These are phyloP conservation scores for Drosophila vallismaia DNA, from an alignment of 2,888 invertebrate genomes.

Conservation along the genomic window DNA sequence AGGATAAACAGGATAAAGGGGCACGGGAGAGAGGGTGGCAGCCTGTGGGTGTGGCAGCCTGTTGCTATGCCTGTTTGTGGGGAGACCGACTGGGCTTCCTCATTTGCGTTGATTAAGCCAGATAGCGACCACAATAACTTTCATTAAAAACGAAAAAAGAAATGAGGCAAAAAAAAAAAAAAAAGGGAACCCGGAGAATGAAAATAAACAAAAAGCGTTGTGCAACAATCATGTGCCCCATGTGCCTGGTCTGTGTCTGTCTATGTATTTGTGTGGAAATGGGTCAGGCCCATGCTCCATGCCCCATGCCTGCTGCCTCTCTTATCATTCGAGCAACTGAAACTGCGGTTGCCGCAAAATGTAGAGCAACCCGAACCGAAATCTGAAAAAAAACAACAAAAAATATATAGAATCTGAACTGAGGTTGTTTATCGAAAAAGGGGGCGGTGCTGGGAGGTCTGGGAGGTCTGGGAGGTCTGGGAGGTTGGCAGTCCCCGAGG, in stretches of 20 bases:
- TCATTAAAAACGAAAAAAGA: slow-evolving; percentile 41
- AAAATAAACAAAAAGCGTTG: slow-evolving; percentile 31
- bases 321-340: slow-evolving; percentile 30
- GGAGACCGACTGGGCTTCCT: slow-evolving; percentile 41
- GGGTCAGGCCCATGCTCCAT: slow-evolving; percentile 40
- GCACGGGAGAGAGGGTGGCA: no score
- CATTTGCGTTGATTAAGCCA: slow-evolving; percentile 68
- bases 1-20: no score
- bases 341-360: slow-evolving; percentile 1
- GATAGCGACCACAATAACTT: slow-evolving; percentile 64
- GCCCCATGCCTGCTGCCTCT: slow-evolving; percentile 15
- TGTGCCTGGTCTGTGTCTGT: slow-evolving; percentile 2
- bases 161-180: not conserved
- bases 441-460: no score
- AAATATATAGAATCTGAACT: slow-evolving; percentile 19
- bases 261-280: slow-evolving; percentile 21
- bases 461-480: not conserved
- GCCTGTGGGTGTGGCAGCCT: slow-evolving; percentile 44
- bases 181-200: slow-evolving; percentile 28
- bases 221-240: slow-evolving; percentile 22
- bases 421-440: no score
- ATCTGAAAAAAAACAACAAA: slow-evolving; percentile 1
- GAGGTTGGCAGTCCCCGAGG: not conserved
- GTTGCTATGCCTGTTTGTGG: slow-evolving; percentile 52
- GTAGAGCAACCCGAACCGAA: slow-evolving; percentile 19